phyloP scores from a whole-genome alignment of 2,113 vertebrate genomes.

The Podarcis muralis region DNA sequence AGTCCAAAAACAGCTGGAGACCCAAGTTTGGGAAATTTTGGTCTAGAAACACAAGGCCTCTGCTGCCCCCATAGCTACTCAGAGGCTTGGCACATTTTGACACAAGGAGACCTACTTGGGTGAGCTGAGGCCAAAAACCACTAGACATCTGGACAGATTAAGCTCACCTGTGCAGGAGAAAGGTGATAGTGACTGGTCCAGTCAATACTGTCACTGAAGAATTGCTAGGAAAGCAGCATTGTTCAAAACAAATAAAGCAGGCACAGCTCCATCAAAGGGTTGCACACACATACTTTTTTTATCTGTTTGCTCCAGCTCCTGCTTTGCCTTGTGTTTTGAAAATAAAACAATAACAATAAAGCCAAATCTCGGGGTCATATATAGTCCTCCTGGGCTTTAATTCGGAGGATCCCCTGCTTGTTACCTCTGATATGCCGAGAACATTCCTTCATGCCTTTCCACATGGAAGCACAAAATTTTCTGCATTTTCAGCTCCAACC shows the following conservation, averaged over 20 bases:
- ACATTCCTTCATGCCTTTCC: constrained; percentile 80
- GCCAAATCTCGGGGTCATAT: constrained; percentile 34
- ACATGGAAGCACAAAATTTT: constrained; percentile 75
- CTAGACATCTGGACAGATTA: not conserved
- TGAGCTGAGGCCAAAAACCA: not conserved
- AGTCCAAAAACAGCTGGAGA: not conserved
- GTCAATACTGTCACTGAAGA: not conserved
- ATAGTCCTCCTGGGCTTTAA: constrained; percentile 48
- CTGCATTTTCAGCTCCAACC: constrained; percentile 73
- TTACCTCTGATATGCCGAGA: constrained; percentile 66
- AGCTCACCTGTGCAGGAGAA: not conserved
- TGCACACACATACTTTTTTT: not conserved
- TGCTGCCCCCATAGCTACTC: not conserved
- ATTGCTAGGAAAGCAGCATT: not conserved
- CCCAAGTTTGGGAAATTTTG: not conserved
- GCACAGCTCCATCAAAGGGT: not conserved
- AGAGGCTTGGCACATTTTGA: not conserved
- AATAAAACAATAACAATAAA: constrained; percentile 35
- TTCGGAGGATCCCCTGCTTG: constrained; percentile 55
- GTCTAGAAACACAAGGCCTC: not conserved
- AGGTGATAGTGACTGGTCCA: not conserved
- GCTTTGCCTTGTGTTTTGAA: constrained; percentile 4
- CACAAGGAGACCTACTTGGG: not conserved
- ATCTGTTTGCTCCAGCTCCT: not conserved
- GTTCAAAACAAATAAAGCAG: not conserved